Evolutionary conservation across 1,140 invertebrate genomes (phyloP), one percentile per base, ranked within the genome.

Genomic region (Drosophila athabasca): DNA sequence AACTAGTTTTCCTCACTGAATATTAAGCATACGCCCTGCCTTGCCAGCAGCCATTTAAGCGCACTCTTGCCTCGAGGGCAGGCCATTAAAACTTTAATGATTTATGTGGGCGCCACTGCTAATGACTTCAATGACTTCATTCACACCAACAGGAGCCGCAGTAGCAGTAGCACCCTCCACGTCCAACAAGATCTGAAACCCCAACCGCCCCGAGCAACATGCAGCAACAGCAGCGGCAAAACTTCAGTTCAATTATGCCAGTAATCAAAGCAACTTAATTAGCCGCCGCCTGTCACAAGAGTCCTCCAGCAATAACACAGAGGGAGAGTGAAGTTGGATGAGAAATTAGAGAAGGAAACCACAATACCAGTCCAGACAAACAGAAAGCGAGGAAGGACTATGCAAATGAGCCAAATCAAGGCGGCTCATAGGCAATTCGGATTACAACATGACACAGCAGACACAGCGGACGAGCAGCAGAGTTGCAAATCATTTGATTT

Each of bases 231-330:
- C 50, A 44, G 26, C 52, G 17, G 3, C 39, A 29, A 41, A 64
- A 52, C 31, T 64, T 50, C 24, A 57, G 66, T 22, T 61, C 55
- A 52, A 43, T 48, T 60, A 41, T 43, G 41, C 26, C 8, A 52
- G 48, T 60, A 69, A 60, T 75, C 70, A 75, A 71, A 29, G 70
- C 43, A 60, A 70, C 61, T 59, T 66, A 83, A 82, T 83, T 85
- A 77, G 68, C 31, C 43, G n/a, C 15, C 22, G 35, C 26, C 31
- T 54, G 58, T 53, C 51, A 39, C 31, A 53, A 69, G 66, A 69
- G 64, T 44, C 46, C 26, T 49, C 17, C 24, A 29, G 22, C 44
- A 17, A 58, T 53, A 8, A 45, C 54, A 58, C 50, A 31, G 43
- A 15, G 9, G 11, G 15, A 39, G 13, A 39, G 9, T 3, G n/a